phyloP scores from a whole-genome alignment of 2,797 vertebrate genomes.

The Novumbra hubbsi region DNA sequence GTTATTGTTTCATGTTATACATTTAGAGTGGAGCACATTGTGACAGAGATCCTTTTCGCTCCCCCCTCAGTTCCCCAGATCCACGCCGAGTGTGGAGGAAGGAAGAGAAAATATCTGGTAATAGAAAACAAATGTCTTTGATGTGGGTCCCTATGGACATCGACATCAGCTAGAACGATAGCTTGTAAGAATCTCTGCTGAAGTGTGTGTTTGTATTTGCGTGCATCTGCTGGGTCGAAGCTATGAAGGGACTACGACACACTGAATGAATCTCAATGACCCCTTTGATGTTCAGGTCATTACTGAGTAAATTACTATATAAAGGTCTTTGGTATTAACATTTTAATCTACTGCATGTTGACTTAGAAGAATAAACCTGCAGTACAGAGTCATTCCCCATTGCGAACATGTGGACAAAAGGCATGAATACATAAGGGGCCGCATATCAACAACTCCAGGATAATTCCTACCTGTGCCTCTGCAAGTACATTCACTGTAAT shows the following conservation, averaged over 20 bases:
- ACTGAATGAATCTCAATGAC: conserved; percentile 58
- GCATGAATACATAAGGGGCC: neutral
- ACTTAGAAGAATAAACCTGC: conserved; percentile 42
- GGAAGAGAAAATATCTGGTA: conserved; percentile 36
- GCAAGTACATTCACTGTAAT: neutral
- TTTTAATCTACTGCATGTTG: conserved; percentile 46
- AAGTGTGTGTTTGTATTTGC: conserved; percentile 27
- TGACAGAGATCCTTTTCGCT: conserved; percentile 37
- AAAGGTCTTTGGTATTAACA: conserved; percentile 37
- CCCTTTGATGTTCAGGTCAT: conserved; percentile 70
- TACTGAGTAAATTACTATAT: conserved; percentile 14
- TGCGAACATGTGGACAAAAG: conserved; percentile 22
- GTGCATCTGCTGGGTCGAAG: conserved; percentile 57
- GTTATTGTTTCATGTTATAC: conserved; percentile 38
- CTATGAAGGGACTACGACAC: conserved; percentile 55
- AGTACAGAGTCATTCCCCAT: conserved; percentile 18
- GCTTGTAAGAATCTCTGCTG: conserved; percentile 58
- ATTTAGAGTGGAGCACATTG: conserved; percentile 16
- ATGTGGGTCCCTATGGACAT: conserved; percentile 58
- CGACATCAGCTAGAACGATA: conserved; percentile 47
- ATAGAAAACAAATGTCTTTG: conserved; percentile 61
- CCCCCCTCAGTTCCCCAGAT: neutral
- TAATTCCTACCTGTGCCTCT: neutral
- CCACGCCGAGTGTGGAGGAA: conserved; percentile 26
- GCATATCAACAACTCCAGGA: neutral